phyloP scores from a whole-genome alignment of 2,113 vertebrate genomes.

The Mastomys coucha region DNA sequence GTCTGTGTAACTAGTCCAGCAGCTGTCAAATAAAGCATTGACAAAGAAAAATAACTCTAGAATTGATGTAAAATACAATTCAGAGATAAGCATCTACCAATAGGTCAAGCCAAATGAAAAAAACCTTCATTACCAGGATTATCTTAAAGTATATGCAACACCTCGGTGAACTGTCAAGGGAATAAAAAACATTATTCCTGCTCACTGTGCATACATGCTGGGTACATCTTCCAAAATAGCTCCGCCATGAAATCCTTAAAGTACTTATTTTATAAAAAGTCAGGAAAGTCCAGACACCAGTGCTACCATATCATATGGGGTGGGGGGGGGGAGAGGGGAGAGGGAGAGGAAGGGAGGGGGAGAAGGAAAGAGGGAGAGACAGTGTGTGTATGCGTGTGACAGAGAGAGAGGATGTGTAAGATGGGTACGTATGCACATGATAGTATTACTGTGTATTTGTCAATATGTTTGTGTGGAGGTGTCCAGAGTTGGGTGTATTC shows the following conservation, averaged over 20 bases:
- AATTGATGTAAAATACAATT: slow-evolving; percentile 49
- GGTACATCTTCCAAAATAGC: background rate
- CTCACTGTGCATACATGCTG: slow-evolving; percentile 31
- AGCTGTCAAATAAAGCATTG: slow-evolving; percentile 66
- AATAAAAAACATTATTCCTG: slow-evolving; percentile 32
- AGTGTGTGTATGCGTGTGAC: background rate
- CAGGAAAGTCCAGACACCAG: slow-evolving; percentile 29
- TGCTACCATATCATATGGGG: no score
- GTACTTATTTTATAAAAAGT: background rate
- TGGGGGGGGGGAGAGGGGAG: no score
- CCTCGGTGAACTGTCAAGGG: background rate
- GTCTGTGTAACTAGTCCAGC: slow-evolving; percentile 51
- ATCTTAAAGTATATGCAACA: slow-evolving; percentile 29
- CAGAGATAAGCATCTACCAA: slow-evolving; percentile 52
- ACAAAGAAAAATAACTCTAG: slow-evolving; percentile 62
- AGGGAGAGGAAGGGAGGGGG: no score
- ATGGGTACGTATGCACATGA: background rate
- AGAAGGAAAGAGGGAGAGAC: no score
- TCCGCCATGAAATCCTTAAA: background rate
- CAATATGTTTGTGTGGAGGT: background rate
- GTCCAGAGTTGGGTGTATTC: background rate
- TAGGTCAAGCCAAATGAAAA: slow-evolving; percentile 57
- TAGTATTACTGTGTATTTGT: background rate
- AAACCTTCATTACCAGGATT: slow-evolving; percentile 38
- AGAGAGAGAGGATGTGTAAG: background rate